Evolutionary conservation across 2,797 vertebrate genomes (phyloP).

Genomic region (Darevskia nairensis): DNA sequence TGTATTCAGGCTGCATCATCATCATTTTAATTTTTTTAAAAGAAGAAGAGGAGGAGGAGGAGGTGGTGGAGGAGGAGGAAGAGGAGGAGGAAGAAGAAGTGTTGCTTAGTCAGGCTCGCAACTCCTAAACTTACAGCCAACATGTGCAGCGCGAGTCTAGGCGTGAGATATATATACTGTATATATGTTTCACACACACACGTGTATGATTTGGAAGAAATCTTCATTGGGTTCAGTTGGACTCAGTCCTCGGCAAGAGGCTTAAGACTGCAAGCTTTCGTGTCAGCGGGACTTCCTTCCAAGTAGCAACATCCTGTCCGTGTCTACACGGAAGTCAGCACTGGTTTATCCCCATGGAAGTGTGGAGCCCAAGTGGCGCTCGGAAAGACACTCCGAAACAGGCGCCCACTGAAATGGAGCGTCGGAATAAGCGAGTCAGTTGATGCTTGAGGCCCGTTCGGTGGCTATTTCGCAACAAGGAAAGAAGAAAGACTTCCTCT

Average conservation of each 20-base stretch:
- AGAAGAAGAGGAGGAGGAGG: too few species aligned
- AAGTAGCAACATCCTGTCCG: neutral
- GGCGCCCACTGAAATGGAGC: neutral
- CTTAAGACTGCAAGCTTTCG: neutral
- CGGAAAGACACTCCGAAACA: neutral
- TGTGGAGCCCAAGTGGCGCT: neutral
- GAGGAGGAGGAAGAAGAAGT: neutral
- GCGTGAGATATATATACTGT: too few species aligned
- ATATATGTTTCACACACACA: too few species aligned
- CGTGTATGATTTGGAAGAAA: neutral
- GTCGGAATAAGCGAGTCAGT: neutral
- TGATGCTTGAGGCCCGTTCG: neutral
- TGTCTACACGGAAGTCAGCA: neutral
- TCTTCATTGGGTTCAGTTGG: neutral
- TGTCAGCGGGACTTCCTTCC: neutral
- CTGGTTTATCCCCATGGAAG: neutral
- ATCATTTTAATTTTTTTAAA: neutral
- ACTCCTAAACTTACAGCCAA: neutral
- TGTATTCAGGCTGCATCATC: conserved; percentile 5
- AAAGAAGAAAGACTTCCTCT: too few species aligned
- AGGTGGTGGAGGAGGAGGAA: too few species aligned
- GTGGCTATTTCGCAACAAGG: neutral
- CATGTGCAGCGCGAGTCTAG: too few species aligned
- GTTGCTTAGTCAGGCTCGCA: neutral
- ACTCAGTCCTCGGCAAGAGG: neutral